Percentiles rank a stretch among this genome's conserved stretches.
These are phyloP conservation scores for Hassar affinis DNA, from an alignment of 2,113 vertebrate genomes.

Conservation along the genomic window DNA sequence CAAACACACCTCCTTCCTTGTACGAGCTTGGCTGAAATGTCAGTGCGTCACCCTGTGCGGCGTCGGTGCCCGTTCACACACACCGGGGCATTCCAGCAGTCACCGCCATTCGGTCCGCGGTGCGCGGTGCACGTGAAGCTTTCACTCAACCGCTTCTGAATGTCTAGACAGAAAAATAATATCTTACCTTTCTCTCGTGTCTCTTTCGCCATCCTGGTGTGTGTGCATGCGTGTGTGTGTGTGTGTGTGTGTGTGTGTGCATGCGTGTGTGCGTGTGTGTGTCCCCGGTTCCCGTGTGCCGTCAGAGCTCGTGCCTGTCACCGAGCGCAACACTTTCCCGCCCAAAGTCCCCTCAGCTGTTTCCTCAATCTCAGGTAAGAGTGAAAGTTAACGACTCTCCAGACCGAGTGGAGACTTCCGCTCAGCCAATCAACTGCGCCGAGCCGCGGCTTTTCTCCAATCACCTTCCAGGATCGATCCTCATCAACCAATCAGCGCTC, in stretches of 20 bases:
- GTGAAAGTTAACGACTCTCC: conserved; percentile 21
- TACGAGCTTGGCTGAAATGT: conserved; percentile 3
- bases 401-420: too few species aligned
- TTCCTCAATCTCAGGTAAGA: conserved; percentile 31
- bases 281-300: neutral
- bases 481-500: conserved; percentile 26
- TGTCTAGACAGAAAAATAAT: neutral
- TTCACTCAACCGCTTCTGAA: neutral
- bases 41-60: conserved; percentile 33
- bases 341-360: neutral
- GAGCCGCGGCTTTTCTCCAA: neutral
- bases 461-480: neutral
- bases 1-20: neutral
- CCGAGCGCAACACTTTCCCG: neutral
- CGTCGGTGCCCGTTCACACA: neutral
- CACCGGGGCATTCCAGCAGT: conserved; percentile 8
- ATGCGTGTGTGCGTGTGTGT: neutral
- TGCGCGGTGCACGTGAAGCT: neutral
- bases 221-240: neutral
- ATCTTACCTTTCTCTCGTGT: conserved; percentile 36
- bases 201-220: conserved; percentile 38
- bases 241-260: neutral
- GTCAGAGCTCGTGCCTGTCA: neutral
- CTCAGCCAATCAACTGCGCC: neutral
- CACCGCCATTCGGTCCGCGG: neutral